Evolutionary conservation across 2,888 invertebrate genomes (phyloP), one percentile per base, ranked within the genome.

Genomic region (Panzeria rudis): DNA sequence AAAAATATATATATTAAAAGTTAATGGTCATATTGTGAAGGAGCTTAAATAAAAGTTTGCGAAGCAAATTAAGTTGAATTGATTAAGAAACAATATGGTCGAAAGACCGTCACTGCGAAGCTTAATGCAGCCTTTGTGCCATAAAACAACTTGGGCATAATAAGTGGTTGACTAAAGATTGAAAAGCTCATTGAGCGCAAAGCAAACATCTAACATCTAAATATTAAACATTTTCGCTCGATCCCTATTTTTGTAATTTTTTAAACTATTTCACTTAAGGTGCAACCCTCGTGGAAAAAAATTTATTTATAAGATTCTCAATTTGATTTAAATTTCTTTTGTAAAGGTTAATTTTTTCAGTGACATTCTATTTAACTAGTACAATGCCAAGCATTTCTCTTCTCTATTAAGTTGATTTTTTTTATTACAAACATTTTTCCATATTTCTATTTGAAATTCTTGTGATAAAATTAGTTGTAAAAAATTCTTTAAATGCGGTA

Each of bases 401-500:
- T 52, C 52, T 52, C 15, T 20, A 15, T 52, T 52, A 25, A 23
- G 25, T 25, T 13, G 17, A 25, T 25, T 17, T 13, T 52, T 25
- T 52, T 52, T 52, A 25, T 25, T 23, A 13, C 50, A 50, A 50
- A 3, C 17, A 9, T 20, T 20, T 50, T 11, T 50, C 9, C 20
- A 20, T 7, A 44, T n/a, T 44, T 6, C 44, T 50, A 5, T 5
- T 35, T 35, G 29, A 61, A 61, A 59, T 59, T 35, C 5, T 29
- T 29, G 3, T 29, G 64, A 56, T 11, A 44, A 66, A 47, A 47
- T 29, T 44, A 44, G 2, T 47, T 47, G 17, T 15, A 3, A 44
- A 23, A 25, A 15, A 52, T 68, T 52, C 15, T 23, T n/a, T 15
- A 35, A 69, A 35, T 69, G n/a, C 66, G 50, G 8, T 20, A 32